Conservation (phyloP, 2,888 invertebrate genomes). For the Carcina quercana region DNA sequence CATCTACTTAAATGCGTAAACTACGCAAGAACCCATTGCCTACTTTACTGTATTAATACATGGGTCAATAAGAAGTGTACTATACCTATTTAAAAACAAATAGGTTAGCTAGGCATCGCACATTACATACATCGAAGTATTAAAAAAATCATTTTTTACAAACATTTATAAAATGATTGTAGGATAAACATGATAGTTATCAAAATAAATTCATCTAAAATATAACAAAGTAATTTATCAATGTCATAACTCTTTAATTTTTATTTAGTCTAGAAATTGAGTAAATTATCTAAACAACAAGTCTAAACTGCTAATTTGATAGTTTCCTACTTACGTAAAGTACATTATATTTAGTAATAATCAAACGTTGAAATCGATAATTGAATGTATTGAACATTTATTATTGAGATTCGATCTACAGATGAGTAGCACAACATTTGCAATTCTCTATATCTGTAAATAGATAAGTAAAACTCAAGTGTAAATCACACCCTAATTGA, state of each 20-base stretch:
- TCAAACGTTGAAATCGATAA: slow-evolving; percentile 4
- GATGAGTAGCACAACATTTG: too few species aligned
- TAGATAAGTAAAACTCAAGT: too few species aligned
- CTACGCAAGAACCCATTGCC: slow-evolving; percentile 3
- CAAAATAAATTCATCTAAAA: slow-evolving; percentile 66
- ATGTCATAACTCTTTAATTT: slow-evolving; percentile 24
- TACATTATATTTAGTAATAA: slow-evolving; percentile 1
- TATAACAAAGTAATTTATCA: slow-evolving; percentile 26
- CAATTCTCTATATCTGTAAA: too few species aligned
- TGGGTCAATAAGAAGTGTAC: slow-evolving; percentile 13
- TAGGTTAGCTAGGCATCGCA: slow-evolving; percentile 28
- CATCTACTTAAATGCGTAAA: slow-evolving; percentile 11
- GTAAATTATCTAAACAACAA: slow-evolving; percentile 57
- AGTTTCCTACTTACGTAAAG: slow-evolving; percentile 3
- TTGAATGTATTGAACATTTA: slow-evolving; percentile 3
- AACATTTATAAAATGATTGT: slow-evolving; percentile 34
- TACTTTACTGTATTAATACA: slow-evolving; percentile 5
- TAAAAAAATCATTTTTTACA: too few species aligned
- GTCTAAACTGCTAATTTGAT: slow-evolving; percentile 22
- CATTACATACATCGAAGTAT: slow-evolving; percentile 31
- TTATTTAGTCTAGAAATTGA: slow-evolving; percentile 43
- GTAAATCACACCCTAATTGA: too few species aligned
- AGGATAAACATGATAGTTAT: slow-evolving; percentile 49
- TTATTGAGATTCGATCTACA: too few species aligned
- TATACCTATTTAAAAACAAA: slow-evolving; percentile 28